Conservation (phyloP, 2,888 invertebrate genomes). For the Mythimna ferrago region DNA sequence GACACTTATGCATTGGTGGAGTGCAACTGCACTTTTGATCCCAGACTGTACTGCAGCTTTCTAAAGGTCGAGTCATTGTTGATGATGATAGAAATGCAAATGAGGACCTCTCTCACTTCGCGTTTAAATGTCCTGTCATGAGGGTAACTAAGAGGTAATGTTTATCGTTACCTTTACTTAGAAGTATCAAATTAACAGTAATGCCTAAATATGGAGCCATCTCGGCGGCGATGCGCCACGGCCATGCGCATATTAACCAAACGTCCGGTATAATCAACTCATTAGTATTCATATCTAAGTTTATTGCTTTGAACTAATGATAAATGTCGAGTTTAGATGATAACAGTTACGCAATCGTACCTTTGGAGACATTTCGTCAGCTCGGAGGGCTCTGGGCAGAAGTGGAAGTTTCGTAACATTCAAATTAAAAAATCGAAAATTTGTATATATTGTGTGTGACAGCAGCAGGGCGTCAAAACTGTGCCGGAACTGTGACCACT, state of each 20-base stretch:
- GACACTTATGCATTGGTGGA: no score
- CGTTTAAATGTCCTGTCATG: background rate
- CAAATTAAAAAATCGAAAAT: conserved; percentile 51
- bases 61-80: background rate
- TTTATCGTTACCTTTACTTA: background rate
- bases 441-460: conserved; percentile 70
- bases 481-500: conserved; percentile 39
- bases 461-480: conserved; percentile 59
- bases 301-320: conserved; percentile 45
- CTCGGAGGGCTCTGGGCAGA: conserved; percentile 44
- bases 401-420: conserved; percentile 65
- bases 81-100: background rate
- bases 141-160: background rate
- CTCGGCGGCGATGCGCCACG: conserved; percentile 17
- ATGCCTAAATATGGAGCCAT: conserved; percentile 5
- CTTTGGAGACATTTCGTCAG: conserved; percentile 41
- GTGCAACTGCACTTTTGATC: no score
- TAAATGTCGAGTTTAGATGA: conserved; percentile 31
- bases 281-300: conserved; percentile 48
- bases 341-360: conserved; percentile 49
- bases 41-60: background rate
- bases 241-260: conserved; percentile 31
- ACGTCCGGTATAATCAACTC: conserved; percentile 24
- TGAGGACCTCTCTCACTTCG: background rate
- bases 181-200: background rate